phyloP scores from a whole-genome alignment of 2,888 invertebrate species.

The Sinhomidia bicolor region DNA sequence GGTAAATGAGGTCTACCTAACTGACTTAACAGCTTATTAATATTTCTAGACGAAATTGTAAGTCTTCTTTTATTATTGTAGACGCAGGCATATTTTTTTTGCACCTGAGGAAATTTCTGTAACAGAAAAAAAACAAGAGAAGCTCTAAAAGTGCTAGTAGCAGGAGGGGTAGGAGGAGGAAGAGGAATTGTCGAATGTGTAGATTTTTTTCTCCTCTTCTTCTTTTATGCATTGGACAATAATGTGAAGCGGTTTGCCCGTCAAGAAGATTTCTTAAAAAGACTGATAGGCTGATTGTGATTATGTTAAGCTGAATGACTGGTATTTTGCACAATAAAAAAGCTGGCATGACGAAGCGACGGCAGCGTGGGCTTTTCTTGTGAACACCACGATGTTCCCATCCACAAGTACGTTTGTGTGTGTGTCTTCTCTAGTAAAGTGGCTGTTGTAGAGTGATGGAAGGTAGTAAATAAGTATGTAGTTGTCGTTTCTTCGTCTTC shows the following conservation, averaged over 20 bases:
- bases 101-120: conserved; percentile 13
- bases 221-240: neutral
- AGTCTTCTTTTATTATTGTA: neutral
- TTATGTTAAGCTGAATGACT: conserved; percentile 41
- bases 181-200: neutral
- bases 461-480: neutral
- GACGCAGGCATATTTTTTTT: neutral
- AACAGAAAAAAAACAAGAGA: conserved; percentile 35
- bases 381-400: neutral
- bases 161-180: neutral
- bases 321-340: conserved; percentile 35
- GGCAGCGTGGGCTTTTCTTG: conserved; percentile 45
- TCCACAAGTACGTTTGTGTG: neutral
- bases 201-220: too few species aligned
- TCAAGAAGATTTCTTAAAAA: conserved; percentile 50
- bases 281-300: conserved; percentile 61
- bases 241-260: conserved; percentile 45
- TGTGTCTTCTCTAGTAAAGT: neutral
- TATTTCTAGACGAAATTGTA: conserved; percentile 12
- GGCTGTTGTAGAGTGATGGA: conserved; percentile 1
- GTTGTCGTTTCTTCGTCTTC: neutral
- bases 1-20: conserved; percentile 4
- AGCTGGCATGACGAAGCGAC: conserved; percentile 27
- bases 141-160: neutral
- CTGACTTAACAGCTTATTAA: conserved; percentile 10